Percentiles rank a stretch among this genome's conserved stretches.
These are phyloP conservation scores for Tetramorium bicarinatum DNA, from an alignment of 2,888 invertebrate species.

Conservation along the genomic window DNA sequence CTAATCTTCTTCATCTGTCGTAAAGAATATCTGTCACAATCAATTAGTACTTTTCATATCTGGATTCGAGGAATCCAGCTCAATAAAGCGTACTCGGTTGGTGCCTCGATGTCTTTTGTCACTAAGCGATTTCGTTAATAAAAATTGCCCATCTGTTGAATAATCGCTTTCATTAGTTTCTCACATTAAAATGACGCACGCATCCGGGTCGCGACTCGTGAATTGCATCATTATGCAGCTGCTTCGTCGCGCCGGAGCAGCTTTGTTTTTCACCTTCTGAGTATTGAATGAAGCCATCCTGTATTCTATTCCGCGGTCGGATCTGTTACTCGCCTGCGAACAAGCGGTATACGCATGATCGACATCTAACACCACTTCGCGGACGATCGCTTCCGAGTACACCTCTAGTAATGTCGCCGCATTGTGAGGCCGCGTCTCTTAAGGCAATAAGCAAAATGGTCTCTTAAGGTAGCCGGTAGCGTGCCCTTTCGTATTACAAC, in stretches of 20 bases:
- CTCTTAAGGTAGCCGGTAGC: constrained; percentile 54
- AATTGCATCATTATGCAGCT: constrained; percentile 19
- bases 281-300: constrained; percentile 47
- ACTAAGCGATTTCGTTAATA: not conserved
- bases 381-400: constrained; percentile 25
- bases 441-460: constrained; percentile 62
- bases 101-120: not conserved
- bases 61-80: constrained; percentile 10
- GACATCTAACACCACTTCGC: constrained; percentile 25
- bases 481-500: constrained; percentile 71
- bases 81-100: not conserved
- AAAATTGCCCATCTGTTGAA: not conserved
- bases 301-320: constrained; percentile 28
- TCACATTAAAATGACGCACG: constrained; percentile 19
- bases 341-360: constrained; percentile 30
- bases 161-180: constrained; percentile 20
- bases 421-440: constrained; percentile 55
- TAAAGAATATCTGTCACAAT: constrained; percentile 19
- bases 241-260: not conserved
- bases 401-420: constrained; percentile 36
- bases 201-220: constrained; percentile 24
- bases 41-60: constrained; percentile 25
- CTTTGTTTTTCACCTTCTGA: constrained; percentile 6
- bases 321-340: constrained; percentile 26
- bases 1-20: not conserved